Evolutionary conservation across 2,797 vertebrate species (phyloP).

Genomic region (Amazona ochrocephala): DNA sequence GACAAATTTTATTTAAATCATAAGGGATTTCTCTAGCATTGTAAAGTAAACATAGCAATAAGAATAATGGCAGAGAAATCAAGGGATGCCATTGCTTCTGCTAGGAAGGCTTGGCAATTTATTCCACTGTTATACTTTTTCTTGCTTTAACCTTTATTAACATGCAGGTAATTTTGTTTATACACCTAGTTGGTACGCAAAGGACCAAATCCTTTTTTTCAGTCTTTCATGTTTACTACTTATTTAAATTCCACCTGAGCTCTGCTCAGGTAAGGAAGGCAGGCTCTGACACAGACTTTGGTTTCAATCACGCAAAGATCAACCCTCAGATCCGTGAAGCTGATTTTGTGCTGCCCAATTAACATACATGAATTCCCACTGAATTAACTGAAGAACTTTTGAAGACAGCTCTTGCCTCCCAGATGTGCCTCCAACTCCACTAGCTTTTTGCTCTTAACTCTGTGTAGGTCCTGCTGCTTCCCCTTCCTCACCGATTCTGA

Average conservation of each 20-base stretch:
- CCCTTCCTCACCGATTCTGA: neutral
- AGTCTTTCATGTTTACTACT: neutral
- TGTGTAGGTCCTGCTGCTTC: rapidly evolving
- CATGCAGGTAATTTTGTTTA: slow-evolving; percentile 29
- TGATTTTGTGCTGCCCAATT: neutral
- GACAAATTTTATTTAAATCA: slow-evolving; percentile 63
- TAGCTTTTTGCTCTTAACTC: neutral
- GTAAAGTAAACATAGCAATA: slow-evolving; percentile 27
- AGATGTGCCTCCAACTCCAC: neutral
- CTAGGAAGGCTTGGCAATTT: neutral
- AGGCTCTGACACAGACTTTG: neutral
- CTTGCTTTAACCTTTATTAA: neutral
- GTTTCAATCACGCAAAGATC: neutral
- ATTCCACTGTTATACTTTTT: neutral
- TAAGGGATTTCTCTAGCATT: neutral
- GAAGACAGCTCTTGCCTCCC: neutral
- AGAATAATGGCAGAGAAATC: slow-evolving; percentile 22
- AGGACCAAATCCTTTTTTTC: neutral
- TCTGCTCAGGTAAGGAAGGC: neutral
- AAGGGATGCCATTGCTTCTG: neutral
- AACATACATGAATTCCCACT: neutral
- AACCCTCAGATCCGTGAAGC: neutral
- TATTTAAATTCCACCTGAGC: neutral
- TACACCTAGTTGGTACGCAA: neutral
- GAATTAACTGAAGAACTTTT: neutral